These are phyloP conservation scores for Tychaedon coryphoeus DNA, from an alignment of 2,113 vertebrate species.

Conservation along the genomic window DNA sequence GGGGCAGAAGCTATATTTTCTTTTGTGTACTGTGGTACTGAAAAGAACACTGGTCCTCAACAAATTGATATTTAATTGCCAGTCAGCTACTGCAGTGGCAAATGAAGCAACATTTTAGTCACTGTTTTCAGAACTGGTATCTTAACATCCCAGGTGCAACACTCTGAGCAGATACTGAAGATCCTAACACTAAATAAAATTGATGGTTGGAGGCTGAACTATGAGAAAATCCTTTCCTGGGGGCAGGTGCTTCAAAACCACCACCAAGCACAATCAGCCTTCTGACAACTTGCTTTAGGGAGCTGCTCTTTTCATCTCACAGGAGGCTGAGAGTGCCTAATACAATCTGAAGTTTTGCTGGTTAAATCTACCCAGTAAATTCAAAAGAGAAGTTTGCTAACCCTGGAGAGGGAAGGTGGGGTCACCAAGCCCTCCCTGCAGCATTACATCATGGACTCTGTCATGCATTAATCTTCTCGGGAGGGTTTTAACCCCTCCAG, in stretches of 20 bases:
- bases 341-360: neutral
- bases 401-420: neutral
- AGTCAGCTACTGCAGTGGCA: neutral
- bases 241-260: neutral
- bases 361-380: neutral
- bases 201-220: neutral
- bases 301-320: neutral
- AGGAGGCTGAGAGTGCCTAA: neutral
- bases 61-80: neutral
- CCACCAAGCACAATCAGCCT: neutral
- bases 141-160: neutral
- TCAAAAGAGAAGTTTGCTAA: neutral
- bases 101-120: neutral
- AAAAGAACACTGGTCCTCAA: neutral
- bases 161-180: neutral
- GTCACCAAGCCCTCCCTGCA: neutral
- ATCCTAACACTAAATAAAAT: neutral
- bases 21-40: neutral
- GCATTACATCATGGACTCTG: neutral
- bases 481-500: neutral
- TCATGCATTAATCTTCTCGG: neutral
- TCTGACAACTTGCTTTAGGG: fast-evolving
- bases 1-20: neutral
- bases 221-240: neutral
- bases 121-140: fast-evolving